Conservation (phyloP, 2,888 invertebrate genomes). For the Schrankia costaestrigalis region DNA sequence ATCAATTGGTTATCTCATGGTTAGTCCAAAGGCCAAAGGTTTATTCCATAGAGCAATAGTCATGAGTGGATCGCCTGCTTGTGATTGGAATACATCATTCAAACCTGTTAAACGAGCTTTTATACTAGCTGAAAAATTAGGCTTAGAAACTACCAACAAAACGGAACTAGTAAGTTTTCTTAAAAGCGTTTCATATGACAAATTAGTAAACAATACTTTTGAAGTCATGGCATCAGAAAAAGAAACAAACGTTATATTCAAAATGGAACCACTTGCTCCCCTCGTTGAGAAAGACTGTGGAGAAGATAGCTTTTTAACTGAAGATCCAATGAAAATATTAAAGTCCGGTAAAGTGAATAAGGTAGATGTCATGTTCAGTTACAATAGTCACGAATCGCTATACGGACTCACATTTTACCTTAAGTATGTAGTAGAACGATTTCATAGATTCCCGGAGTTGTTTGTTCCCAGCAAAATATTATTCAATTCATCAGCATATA, state of each 20-base stretch:
- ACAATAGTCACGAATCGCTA: slow-evolving; percentile 44
- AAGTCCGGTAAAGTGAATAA: slow-evolving; percentile 4
- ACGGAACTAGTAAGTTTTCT: slow-evolving; percentile 44
- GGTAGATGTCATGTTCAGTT: slow-evolving; percentile 9
- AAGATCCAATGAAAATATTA: slow-evolving; percentile 1
- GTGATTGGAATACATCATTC: slow-evolving; percentile 45
- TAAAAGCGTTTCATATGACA: slow-evolving; percentile 41
- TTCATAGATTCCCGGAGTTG: slow-evolving; percentile 10
- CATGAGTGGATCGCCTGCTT: slow-evolving; percentile 44
- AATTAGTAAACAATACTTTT: slow-evolving; percentile 36
- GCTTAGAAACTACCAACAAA: slow-evolving; percentile 42
- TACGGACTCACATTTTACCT: slow-evolving; percentile 23
- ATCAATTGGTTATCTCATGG: slow-evolving; percentile 33
- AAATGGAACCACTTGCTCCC: slow-evolving; percentile 47
- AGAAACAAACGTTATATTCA: slow-evolving; percentile 26
- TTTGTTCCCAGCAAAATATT: slow-evolving; percentile 13
- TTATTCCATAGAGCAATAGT: slow-evolving; percentile 44
- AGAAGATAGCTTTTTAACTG: slow-evolving; percentile 9
- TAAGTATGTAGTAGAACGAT: slow-evolving; percentile 2
- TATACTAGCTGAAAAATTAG: slow-evolving; percentile 43
- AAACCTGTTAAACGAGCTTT: slow-evolving; percentile 42
- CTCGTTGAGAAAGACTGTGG: slow-evolving; percentile 46
- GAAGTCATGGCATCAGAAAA: slow-evolving; percentile 39
- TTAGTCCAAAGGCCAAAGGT: slow-evolving; percentile 50
- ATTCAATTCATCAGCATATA: slow-evolving; percentile 3